Conservation (phyloP, 35 echinoderm and acorn worm species). For the Strongylocentrotus purpuratus region DNA sequence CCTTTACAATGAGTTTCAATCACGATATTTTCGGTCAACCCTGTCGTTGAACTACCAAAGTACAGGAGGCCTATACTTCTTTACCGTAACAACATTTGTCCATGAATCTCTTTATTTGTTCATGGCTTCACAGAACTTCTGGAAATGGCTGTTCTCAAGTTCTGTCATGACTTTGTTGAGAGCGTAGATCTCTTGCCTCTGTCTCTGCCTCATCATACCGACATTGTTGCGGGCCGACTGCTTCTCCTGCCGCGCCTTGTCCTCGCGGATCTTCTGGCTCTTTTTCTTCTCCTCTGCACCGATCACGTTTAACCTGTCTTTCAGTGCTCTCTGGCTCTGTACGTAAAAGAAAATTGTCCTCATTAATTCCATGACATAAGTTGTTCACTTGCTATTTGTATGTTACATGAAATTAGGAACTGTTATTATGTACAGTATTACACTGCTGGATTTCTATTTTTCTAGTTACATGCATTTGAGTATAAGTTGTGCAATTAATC, state of each 20-base stretch:
- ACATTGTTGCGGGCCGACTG: slow-evolving; percentile 62
- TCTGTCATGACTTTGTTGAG: slow-evolving; percentile 98
- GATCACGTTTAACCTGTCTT: slow-evolving; percentile 69
- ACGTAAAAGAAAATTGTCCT: neutral
- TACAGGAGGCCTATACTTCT: too few species aligned
- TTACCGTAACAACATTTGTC: too few species aligned
- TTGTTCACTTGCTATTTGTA: neutral
- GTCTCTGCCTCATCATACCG: slow-evolving; percentile 60
- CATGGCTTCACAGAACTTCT: slow-evolving; percentile 67
- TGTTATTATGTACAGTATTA: too few species aligned
- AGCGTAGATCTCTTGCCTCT: slow-evolving; percentile 89
- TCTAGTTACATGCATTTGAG: too few species aligned
- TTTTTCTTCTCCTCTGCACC: slow-evolving; percentile 72
- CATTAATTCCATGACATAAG: neutral
- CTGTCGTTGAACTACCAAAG: neutral
- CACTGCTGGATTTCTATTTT: too few species aligned
- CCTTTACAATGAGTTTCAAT: neutral
- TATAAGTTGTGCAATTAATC: too few species aligned
- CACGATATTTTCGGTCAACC: neutral
- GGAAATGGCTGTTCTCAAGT: slow-evolving; percentile 78
- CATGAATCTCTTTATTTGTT: too few species aligned
- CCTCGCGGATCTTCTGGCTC: slow-evolving; percentile 60
- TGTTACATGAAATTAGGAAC: too few species aligned
- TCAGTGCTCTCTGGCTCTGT: slow-evolving; percentile 88
- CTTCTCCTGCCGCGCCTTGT: slow-evolving; percentile 60